Conservation (phyloP, 1,140 invertebrate genomes). For the Danaus plexippus region DNA sequence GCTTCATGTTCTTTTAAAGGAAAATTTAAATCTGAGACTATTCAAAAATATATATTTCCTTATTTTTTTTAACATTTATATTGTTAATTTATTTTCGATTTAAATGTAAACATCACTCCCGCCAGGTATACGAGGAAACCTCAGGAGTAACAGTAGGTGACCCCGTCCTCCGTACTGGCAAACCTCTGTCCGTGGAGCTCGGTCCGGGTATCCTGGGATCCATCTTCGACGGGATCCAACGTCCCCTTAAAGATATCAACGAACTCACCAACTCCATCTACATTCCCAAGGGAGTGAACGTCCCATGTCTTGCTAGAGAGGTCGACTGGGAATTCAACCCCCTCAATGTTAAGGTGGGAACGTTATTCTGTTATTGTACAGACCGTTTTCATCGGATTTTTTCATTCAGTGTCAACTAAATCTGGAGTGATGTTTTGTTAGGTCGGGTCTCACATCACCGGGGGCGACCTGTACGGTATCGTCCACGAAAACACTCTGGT, state of each 20-base stretch:
- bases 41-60: no score
- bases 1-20: neutral
- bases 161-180: slow-evolving; percentile 97
- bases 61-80: no score
- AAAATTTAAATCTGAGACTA: neutral
- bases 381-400: no score
- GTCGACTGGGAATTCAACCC: slow-evolving; percentile 95
- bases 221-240: slow-evolving; percentile 99
- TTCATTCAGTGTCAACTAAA: no score
- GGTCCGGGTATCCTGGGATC: slow-evolving; percentile 99
- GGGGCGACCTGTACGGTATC: slow-evolving; percentile 96
- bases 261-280: slow-evolving; percentile 97
- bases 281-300: slow-evolving; percentile 99
- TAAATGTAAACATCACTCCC: neutral
- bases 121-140: slow-evolving; percentile 97
- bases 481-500: slow-evolving; percentile 98
- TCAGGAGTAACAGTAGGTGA: slow-evolving; percentile 99
- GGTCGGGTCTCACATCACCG: slow-evolving; percentile 96
- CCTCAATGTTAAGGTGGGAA: slow-evolving; percentile 80
- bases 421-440: slow-evolving; percentile 35
- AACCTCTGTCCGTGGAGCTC: slow-evolving; percentile 97
- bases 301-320: slow-evolving; percentile 88
- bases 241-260: slow-evolving; percentile 96
- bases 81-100: no score
- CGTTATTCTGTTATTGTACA: neutral